Percentiles rank a stretch among this genome's conserved stretches.
Evolutionary conservation across 1,140 invertebrate species (phyloP).

Genomic region (Alviniconcha marisindica): DNA sequence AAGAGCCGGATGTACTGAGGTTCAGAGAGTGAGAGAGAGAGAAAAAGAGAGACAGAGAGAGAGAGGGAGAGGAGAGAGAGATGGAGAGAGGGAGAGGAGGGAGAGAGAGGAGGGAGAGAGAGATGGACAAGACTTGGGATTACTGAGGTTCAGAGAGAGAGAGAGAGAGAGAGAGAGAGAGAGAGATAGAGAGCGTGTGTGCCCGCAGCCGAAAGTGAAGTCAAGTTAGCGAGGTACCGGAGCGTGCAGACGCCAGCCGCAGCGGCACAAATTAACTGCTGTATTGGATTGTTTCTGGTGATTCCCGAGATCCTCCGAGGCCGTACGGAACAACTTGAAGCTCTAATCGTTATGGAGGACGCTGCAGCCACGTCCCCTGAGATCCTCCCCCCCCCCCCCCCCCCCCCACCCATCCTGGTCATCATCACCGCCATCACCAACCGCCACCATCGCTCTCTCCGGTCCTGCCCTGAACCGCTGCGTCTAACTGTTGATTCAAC

Average conservation of each 20-base stretch:
- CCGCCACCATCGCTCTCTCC: neutral
- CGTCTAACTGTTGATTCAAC: too few relatives aligned
- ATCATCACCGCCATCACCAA: neutral
- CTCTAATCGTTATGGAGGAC: neutral
- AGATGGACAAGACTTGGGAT: neutral
- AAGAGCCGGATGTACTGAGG: neutral
- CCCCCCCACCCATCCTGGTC: neutral
- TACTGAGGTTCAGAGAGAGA: neutral
- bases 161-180: slow-evolving; percentile 3
- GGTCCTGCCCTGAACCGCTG: too few relatives aligned
- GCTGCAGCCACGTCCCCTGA: neutral
- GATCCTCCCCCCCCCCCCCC: neutral
- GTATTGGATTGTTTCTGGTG: neutral
- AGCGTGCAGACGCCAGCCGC: slow-evolving; percentile 4
- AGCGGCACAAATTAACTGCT: slow-evolving; percentile 15
- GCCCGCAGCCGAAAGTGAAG: too few relatives aligned
- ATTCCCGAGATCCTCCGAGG: neutral
- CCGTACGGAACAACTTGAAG: neutral
- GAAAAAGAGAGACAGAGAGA: slow-evolving; percentile 31
- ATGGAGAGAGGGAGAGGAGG: neutral
- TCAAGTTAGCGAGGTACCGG: neutral
- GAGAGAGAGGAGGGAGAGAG: neutral
- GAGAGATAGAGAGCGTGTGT: too few relatives aligned
- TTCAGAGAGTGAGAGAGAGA: neutral
- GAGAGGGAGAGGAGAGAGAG: neutral